Evolutionary conservation across 1,140 invertebrate genomes (phyloP).

Genomic region (Matsumurasca onukii): DNA sequence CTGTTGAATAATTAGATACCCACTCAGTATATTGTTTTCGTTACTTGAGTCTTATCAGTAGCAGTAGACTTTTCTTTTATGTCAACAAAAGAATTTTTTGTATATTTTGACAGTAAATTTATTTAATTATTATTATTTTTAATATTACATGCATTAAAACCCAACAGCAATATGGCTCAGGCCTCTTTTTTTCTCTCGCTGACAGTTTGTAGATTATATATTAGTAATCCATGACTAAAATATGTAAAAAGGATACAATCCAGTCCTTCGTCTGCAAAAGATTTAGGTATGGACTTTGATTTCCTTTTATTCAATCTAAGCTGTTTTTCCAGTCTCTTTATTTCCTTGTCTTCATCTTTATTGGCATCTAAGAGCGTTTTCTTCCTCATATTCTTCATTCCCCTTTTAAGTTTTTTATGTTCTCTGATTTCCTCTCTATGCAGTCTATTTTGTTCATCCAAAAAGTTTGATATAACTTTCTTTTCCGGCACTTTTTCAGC

Average conservation of each 20-base stretch:
- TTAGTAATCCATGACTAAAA: constrained; percentile 1
- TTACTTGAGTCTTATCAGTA: background rate
- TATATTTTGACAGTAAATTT: background rate
- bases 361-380: constrained; percentile 68
- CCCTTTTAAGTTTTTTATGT: constrained; percentile 51
- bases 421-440: constrained; percentile 31
- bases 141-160: background rate
- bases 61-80: background rate
- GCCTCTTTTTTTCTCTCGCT: background rate
- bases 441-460: constrained; percentile 17
- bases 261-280: constrained; percentile 78
- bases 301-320: constrained; percentile 79
- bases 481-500: background rate
- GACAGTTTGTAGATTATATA: background rate
- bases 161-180: background rate
- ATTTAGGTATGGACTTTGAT: constrained; percentile 71
- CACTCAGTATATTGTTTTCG: too few species aligned
- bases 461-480: background rate
- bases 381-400: constrained; percentile 59
- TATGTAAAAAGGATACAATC: constrained; percentile 75
- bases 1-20: background rate
- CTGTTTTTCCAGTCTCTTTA: constrained; percentile 80
- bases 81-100: background rate
- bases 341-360: constrained; percentile 74
- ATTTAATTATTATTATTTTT: background rate